Percentiles rank a stretch among this genome's conserved stretches.
phyloP scores from a whole-genome alignment of 1,140 invertebrate species.

The Pachyrhynchus sulphureomaculatus region DNA sequence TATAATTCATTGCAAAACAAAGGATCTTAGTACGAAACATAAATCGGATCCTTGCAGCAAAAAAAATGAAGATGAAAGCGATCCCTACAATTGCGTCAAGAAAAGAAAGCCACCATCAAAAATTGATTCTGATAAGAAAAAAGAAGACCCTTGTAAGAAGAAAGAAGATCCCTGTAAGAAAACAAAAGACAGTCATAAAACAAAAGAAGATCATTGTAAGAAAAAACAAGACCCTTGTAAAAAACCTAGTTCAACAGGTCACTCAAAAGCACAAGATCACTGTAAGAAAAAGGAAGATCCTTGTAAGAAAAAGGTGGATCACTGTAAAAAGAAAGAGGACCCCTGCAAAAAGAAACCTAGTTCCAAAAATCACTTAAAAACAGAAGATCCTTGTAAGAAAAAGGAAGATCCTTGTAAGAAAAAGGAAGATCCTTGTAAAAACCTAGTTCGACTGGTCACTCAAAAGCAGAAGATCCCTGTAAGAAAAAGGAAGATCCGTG shows the following conservation, averaged over 20 bases:
- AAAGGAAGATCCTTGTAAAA: constrained; percentile 2
- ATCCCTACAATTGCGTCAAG: neutral
- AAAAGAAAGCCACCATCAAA: constrained; percentile 8
- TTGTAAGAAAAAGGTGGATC: constrained; percentile 14
- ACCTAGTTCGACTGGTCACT: too few relatives aligned
- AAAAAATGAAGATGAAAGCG: too few relatives aligned
- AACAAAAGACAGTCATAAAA: neutral
- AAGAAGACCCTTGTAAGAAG: neutral
- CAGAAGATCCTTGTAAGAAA: constrained; percentile 21
- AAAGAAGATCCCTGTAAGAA: neutral
- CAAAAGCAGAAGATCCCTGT: neutral
- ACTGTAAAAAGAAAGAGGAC: constrained; percentile 10
- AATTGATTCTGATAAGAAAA: neutral
- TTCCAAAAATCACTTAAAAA: neutral
- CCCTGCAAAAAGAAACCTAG: neutral
- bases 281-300: constrained; percentile 18
- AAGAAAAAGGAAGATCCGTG: neutral
- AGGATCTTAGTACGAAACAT: too few relatives aligned
- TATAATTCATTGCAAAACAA: too few relatives aligned
- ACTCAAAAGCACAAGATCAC: too few relatives aligned
- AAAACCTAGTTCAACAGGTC: too few relatives aligned
- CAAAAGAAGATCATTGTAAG: constrained; percentile 12
- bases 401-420: constrained; percentile 1
- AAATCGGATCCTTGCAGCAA: neutral
- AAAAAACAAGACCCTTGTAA: constrained; percentile 21